Evolutionary conservation across 1,140 invertebrate species (phyloP).

Genomic region (Leucophenga varia): DNA sequence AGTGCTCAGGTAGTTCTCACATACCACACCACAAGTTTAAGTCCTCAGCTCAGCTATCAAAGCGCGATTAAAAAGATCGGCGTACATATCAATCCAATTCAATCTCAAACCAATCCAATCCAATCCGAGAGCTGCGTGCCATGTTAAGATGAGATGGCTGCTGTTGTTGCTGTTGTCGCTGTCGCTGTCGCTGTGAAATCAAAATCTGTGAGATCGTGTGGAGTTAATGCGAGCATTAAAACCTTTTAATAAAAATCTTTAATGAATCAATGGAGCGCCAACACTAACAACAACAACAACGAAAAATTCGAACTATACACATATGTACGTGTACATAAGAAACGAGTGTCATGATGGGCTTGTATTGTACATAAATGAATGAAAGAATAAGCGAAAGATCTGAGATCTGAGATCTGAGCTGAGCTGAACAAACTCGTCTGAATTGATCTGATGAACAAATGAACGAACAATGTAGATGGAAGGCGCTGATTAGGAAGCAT

Average conservation of each 20-base stretch:
- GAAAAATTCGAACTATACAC: not conserved
- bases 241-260: conserved; percentile 55
- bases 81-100: not conserved
- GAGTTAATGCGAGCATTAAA: conserved; percentile 55
- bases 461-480: conserved; percentile 38
- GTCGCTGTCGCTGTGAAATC: conserved; percentile 16
- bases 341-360: no score
- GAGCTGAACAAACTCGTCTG: no score
- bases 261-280: conserved; percentile 45
- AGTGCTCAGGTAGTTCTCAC: conserved; percentile 19
- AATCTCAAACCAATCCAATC: not conserved
- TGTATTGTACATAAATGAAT: no score
- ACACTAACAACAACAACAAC: not conserved
- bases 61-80: not conserved
- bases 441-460: no score
- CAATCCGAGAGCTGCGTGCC: conserved; percentile 1
- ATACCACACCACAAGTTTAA: no score
- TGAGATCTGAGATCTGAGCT: no score
- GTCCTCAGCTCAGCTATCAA: not conserved
- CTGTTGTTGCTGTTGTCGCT: not conserved
- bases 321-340: no score
- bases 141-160: not conserved
- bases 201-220: conserved; percentile 51
- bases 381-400: conserved; percentile 7
- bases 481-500: conserved; percentile 50